Evolutionary conservation across 2,888 invertebrate species (phyloP).

Genomic region (Drosophila longiperda): DNA sequence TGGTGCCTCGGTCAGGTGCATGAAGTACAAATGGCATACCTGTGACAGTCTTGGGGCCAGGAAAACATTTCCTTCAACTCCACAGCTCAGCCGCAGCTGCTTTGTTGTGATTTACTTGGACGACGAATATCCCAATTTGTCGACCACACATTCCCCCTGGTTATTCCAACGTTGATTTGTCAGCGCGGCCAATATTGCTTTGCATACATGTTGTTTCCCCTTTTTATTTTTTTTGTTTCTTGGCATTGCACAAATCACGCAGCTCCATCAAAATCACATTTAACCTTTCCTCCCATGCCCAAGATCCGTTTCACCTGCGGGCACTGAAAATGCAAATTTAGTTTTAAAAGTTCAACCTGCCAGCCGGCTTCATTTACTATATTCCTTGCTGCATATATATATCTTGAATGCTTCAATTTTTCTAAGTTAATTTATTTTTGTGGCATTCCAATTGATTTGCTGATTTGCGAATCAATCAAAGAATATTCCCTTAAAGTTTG

Average conservation of each 20-base stretch:
- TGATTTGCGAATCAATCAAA: slow-evolving; percentile 74
- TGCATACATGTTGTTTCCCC: slow-evolving; percentile 34
- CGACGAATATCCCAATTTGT: slow-evolving; percentile 39
- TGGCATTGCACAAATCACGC: slow-evolving; percentile 50
- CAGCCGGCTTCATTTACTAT: slow-evolving; percentile 17
- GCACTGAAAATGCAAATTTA: slow-evolving; percentile 68
- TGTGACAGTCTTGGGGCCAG: slow-evolving; percentile 19
- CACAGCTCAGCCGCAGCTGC: slow-evolving; percentile 3
- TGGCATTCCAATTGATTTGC: slow-evolving; percentile 72
- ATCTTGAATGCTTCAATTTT: slow-evolving; percentile 15
- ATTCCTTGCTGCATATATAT: neutral
- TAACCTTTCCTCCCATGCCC: slow-evolving; percentile 26
- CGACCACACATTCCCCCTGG: slow-evolving; percentile 1
- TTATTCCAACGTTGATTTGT: slow-evolving; percentile 26
- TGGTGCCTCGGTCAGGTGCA: slow-evolving; percentile 16
- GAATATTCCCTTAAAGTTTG: slow-evolving; percentile 54
- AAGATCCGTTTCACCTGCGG: slow-evolving; percentile 32
- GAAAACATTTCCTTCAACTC: slow-evolving; percentile 4
- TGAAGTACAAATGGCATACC: slow-evolving; percentile 36
- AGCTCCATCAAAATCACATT: slow-evolving; percentile 46
- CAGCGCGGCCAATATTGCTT: slow-evolving; percentile 30
- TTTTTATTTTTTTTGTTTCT: slow-evolving; percentile 9
- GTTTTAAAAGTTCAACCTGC: slow-evolving; percentile 45
- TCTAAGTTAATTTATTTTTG: slow-evolving; percentile 47
- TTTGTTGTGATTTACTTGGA: slow-evolving; percentile 34